phyloP scores from a whole-genome alignment of 2,888 invertebrate genomes.

The Drepana falcataria region DNA sequence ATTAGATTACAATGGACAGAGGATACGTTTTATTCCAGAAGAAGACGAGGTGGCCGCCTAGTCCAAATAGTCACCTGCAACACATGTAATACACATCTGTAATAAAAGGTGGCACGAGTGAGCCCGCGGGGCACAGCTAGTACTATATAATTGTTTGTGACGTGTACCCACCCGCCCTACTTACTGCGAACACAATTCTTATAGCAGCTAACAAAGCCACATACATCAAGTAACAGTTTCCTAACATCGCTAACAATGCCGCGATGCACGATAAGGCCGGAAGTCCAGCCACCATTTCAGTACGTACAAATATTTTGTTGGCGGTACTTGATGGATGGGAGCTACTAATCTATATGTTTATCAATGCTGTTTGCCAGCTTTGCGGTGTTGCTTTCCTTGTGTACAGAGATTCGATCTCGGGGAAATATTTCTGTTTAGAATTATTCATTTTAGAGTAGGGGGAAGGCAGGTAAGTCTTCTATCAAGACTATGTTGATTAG shows the following conservation, averaged over 20 bases:
- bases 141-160: too few relatives aligned
- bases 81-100: too few relatives aligned
- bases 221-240: not conserved
- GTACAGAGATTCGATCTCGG: not conserved
- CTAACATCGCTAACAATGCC: not conserved
- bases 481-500: too few relatives aligned
- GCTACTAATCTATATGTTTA: constrained; percentile 51
- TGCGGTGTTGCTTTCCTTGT: constrained; percentile 13
- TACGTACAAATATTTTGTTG: constrained; percentile 57
- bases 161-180: not conserved
- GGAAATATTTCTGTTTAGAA: not conserved
- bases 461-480: too few relatives aligned
- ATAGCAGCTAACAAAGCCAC: not conserved
- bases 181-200: not conserved
- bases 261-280: constrained; percentile 15
- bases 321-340: constrained; percentile 57
- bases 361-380: constrained; percentile 45
- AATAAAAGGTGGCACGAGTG: too few relatives aligned
- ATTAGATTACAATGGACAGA: too few relatives aligned
- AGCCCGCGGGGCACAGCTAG: too few relatives aligned
- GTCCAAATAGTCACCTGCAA: too few relatives aligned
- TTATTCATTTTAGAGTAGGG: too few relatives aligned
- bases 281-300: constrained; percentile 40
- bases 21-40: too few relatives aligned
- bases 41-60: too few relatives aligned